Conservation (phyloP, 2,113 vertebrate species). For the Tetrax tetrax region DNA sequence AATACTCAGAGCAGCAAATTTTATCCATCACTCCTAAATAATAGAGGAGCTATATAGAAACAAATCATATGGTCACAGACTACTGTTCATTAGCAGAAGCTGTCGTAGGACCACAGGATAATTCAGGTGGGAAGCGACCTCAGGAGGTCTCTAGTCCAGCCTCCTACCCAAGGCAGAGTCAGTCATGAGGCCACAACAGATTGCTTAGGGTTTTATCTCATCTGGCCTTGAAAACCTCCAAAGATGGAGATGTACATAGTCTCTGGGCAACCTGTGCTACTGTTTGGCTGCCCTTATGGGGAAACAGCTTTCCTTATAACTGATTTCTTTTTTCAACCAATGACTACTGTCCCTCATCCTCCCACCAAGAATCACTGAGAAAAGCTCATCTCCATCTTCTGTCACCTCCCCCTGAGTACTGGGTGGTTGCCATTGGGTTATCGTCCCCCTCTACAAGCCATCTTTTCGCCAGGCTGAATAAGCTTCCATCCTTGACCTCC, state of each 20-base stretch:
- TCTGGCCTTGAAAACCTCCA: background rate
- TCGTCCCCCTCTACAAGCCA: accelerated
- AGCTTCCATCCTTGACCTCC: background rate
- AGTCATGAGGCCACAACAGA: background rate
- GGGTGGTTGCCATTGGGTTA: background rate
- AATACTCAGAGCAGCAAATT: background rate
- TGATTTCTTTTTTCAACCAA: background rate
- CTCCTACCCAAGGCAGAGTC: background rate
- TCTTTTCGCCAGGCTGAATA: background rate
- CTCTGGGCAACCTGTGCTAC: background rate
- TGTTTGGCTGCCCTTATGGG: background rate
- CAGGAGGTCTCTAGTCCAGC: background rate
- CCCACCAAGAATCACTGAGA: background rate
- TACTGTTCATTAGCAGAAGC: background rate
- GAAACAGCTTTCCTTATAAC: background rate
- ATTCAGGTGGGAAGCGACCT: background rate
- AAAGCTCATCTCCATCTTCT: background rate
- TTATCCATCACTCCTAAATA: background rate
- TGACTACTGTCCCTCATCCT: background rate
- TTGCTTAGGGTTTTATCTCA: background rate
- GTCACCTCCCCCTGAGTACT: background rate
- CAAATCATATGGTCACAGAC: background rate
- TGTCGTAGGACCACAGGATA: background rate
- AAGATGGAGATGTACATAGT: background rate
- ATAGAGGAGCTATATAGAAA: background rate